Conservation (phyloP, 2,797 vertebrate species). For the Cetoscarus ocellatus region DNA sequence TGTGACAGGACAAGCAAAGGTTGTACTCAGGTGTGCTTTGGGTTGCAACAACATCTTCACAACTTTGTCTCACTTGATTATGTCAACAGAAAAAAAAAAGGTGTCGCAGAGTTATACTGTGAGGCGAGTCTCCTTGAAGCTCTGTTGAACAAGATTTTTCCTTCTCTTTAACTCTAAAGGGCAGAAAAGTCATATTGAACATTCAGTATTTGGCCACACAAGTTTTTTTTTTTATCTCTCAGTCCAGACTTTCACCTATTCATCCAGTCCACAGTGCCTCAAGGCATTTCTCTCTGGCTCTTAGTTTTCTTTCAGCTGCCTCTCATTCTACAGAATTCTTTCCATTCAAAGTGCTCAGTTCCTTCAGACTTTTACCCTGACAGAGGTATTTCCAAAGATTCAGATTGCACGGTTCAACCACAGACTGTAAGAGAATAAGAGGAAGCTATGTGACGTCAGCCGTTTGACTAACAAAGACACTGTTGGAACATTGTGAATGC, state of each 20-base stretch:
- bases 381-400: too few species aligned
- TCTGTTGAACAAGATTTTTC: background rate
- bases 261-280: background rate
- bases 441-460: background rate
- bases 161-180: constrained; percentile 1
- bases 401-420: background rate
- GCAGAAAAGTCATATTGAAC: constrained; percentile 3
- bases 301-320: background rate
- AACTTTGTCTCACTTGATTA: too few species aligned
- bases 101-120: background rate
- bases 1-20: background rate
- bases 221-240: constrained; percentile 1
- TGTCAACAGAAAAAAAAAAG: background rate
- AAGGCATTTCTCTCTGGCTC: background rate
- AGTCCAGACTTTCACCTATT: background rate
- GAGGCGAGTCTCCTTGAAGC: background rate
- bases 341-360: background rate
- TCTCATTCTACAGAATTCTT: background rate
- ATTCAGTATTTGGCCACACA: constrained; percentile 16
- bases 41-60: background rate
- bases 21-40: background rate
- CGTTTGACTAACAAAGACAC: too few species aligned
- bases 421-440: background rate
- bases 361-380: background rate
- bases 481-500: too few species aligned